Percentiles rank a stretch among this genome's conserved stretches.
These are phyloP conservation scores for Channa striata DNA, from an alignment of 2,797 vertebrate genomes.

Conservation along the genomic window DNA sequence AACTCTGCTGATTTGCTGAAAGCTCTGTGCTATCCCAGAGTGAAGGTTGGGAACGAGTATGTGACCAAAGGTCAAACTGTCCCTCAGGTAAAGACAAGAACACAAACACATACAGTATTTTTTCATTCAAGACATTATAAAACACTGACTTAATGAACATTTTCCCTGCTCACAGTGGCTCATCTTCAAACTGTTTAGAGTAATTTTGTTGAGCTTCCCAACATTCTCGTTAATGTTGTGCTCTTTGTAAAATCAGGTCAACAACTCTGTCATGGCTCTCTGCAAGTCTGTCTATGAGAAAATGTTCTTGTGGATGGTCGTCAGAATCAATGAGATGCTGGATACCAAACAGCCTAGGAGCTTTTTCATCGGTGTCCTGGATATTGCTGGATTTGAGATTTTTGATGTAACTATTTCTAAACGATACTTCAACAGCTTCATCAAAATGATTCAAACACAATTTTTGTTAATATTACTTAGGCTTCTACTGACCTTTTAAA, in stretches of 20 bases:
- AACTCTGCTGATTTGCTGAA: conserved; percentile 87
- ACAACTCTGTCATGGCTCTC: conserved; percentile 55
- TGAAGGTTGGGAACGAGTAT: conserved; percentile 90
- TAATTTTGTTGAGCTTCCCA: too few species aligned
- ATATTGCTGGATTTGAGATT: conserved; percentile 92
- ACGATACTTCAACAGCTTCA: too few species aligned
- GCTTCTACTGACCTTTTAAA: too few species aligned
- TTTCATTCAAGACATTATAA: too few species aligned
- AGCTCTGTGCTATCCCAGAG: conserved; percentile 87
- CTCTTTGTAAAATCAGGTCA: too few species aligned
- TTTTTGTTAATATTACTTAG: too few species aligned
- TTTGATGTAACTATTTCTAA: conserved; percentile 74
- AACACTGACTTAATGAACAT: too few species aligned
- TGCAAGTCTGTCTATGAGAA: conserved; percentile 79
- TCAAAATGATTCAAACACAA: too few species aligned
- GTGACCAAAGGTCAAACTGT: conserved; percentile 92
- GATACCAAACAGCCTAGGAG: conserved; percentile 89
- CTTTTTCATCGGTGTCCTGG: conserved; percentile 89
- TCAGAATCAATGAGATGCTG: conserved; percentile 91
- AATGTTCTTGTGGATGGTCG: conserved; percentile 94
- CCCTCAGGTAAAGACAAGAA: conserved; percentile 81
- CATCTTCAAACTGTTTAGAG: too few species aligned
- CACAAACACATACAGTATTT: too few species aligned
- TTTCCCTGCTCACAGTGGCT: too few species aligned
- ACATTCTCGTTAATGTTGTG: too few species aligned